A percentile compares a stretch with the other conserved stretches of the same genome.
Evolutionary conservation across 2,888 invertebrate genomes (phyloP).

Genomic region (Eilema depressum): DNA sequence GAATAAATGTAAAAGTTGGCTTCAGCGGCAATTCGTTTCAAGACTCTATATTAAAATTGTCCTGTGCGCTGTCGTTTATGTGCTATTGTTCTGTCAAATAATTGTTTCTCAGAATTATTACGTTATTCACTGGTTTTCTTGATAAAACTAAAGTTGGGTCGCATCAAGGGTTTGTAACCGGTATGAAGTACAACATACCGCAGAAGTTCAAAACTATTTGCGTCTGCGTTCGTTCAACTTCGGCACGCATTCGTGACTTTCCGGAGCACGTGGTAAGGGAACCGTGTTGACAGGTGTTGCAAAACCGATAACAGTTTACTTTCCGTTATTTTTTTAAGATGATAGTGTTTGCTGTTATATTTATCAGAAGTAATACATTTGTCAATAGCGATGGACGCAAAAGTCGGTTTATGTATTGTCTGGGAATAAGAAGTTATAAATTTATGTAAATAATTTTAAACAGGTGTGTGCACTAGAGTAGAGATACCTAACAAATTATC

Average conservation of each 20-base stretch:
- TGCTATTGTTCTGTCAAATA: constrained; percentile 32
- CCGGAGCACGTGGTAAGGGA: constrained; percentile 76
- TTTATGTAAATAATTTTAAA: neutral
- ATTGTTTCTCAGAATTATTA: constrained; percentile 30
- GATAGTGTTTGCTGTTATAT: constrained; percentile 16
- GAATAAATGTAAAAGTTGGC: constrained; percentile 23
- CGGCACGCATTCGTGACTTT: constrained; percentile 66
- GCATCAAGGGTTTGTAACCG: constrained; percentile 43
- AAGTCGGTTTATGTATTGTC: neutral
- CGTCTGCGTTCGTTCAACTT: constrained; percentile 68
- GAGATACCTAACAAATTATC: neutral
- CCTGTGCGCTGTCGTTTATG: constrained; percentile 19
- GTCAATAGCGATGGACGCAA: neutral
- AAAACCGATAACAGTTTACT: constrained; percentile 47
- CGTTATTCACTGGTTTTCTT: constrained; percentile 19
- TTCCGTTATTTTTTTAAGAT: constrained; percentile 32
- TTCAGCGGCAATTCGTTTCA: constrained; percentile 8
- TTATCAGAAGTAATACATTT: neutral
- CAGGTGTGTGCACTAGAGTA: neutral
- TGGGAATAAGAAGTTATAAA: neutral
- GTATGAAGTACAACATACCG: constrained; percentile 63
- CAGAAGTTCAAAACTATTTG: constrained; percentile 79
- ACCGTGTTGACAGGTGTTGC: constrained; percentile 67
- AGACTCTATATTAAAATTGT: constrained; percentile 4
- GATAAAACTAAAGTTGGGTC: constrained; percentile 34